Evolutionary conservation across 2,113 vertebrate species (phyloP).

Genomic region (Condylura cristata): DNA sequence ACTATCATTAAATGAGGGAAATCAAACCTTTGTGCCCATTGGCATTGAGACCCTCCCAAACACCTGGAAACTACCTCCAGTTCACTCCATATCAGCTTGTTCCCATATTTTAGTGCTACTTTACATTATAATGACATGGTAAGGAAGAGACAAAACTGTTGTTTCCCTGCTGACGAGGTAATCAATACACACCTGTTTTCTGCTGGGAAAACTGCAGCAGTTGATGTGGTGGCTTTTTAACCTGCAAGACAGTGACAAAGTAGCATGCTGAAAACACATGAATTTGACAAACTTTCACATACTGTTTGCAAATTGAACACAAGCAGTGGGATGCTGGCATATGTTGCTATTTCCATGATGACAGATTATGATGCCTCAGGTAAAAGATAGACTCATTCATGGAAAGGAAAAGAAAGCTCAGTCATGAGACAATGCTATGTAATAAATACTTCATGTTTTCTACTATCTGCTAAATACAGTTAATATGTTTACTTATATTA

Average conservation of each 20-base stretch:
- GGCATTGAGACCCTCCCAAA: conserved; percentile 45
- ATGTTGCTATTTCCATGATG: conserved; percentile 70
- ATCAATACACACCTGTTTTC: conserved; percentile 87
- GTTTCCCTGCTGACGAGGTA: conserved; percentile 82
- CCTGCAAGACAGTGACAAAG: conserved; percentile 81
- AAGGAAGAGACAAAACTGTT: conserved; percentile 71
- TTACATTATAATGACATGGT: conserved; percentile 78
- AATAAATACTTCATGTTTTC: background rate
- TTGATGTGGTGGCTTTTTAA: conserved; percentile 80
- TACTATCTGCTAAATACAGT: background rate
- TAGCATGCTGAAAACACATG: conserved; percentile 76
- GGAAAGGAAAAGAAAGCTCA: conserved; percentile 28
- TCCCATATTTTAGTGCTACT: conserved; percentile 78
- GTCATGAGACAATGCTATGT: conserved; percentile 24
- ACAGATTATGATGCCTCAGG: conserved; percentile 59
- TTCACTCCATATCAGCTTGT: conserved; percentile 75
- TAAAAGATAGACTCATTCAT: conserved; percentile 62
- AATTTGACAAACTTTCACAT: conserved; percentile 83
- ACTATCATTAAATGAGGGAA: conserved; percentile 53
- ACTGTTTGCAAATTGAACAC: conserved; percentile 82
- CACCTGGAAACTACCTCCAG: conserved; percentile 81
- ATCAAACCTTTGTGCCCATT: conserved; percentile 54
- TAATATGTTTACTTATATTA: background rate
- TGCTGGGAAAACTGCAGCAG: conserved; percentile 79
- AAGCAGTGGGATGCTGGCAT: conserved; percentile 73